Base-by-base conservation (phyloP, 2,797 vertebrate genomes). In the Rhinella marina region DNA sequence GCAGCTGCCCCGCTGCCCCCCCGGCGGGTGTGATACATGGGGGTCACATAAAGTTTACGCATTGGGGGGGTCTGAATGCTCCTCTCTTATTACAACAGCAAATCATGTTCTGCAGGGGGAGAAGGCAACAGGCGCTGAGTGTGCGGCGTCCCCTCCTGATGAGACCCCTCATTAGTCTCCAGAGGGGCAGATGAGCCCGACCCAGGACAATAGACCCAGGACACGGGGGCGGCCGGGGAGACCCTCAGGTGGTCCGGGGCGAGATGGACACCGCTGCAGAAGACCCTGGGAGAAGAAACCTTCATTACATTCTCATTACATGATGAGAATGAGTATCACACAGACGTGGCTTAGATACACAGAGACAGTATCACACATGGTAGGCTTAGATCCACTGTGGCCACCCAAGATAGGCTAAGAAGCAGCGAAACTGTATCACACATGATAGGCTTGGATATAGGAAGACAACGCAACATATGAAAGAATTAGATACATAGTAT, bases 41-140 rank as follows among this genome's bases (percentile, higher is more conserved):
- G 84, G 88, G 88, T 89, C 88, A 89, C 25, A 52, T 54, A 82
- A 82, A 89, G 88, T 89, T 89, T 89, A 89, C 11, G 76, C 66
- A 14, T 54, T 9, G 57, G 79, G 72, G 50, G n/a, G 50, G 61
- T 32, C 61, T 57, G 29, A 89, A 77, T 68, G 68, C 66, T 27
- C 9, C 61, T 62, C 76, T 87, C 81, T 86, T 88, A 88, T 82
- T 85, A 61, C 78, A 66, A 81, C 78, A 85, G 83, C 87, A 88
- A 88, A 86, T 88, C 83, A 82, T 81, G 56, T 64, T 73, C n/a
- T 79, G 61, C 80, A 64, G 85, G 81, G 57, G 75, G 32, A 25
- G 32, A 23, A 72, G 76, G 68, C 68, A 89, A 85, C 88, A 89
- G 88, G 81, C 84, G 72, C 86, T 78, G 50, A 82, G 81, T 88